phyloP scores from a whole-genome alignment of 2,888 invertebrate genomes.

The Andrena dorsata region DNA sequence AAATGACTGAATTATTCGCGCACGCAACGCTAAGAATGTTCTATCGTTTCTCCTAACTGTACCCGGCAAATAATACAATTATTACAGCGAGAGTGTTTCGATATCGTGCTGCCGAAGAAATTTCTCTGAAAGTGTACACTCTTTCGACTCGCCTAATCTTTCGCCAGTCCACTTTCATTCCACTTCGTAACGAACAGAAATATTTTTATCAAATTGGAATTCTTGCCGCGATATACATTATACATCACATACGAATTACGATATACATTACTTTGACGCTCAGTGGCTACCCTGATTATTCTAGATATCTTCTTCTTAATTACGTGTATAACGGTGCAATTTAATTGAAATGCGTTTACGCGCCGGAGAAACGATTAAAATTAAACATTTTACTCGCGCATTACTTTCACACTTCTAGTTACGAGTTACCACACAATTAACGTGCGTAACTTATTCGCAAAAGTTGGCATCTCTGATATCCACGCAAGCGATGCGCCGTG shows the following conservation, averaged over 20 bases:
- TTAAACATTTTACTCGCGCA: background rate
- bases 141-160: too few species aligned
- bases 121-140: too few species aligned
- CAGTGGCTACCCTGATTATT: background rate
- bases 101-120: too few species aligned
- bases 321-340: background rate
- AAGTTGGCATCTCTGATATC: background rate
- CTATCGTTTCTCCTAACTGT: background rate
- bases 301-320: background rate
- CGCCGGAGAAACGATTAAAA: background rate
- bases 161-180: background rate
- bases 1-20: background rate
- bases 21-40: background rate
- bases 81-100: background rate
- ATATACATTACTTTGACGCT: background rate
- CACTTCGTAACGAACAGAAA: background rate
- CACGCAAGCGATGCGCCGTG: background rate
- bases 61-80: background rate
- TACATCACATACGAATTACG: too few species aligned
- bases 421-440: background rate
- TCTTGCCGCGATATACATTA: too few species aligned
- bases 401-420: conserved; percentile 12
- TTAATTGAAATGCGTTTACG: conserved; percentile 6
- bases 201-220: too few species aligned
- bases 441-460: conserved; percentile 7